phyloP scores from a whole-genome alignment of 1,140 invertebrate genomes.

The Phenacoccus solenopsis region DNA sequence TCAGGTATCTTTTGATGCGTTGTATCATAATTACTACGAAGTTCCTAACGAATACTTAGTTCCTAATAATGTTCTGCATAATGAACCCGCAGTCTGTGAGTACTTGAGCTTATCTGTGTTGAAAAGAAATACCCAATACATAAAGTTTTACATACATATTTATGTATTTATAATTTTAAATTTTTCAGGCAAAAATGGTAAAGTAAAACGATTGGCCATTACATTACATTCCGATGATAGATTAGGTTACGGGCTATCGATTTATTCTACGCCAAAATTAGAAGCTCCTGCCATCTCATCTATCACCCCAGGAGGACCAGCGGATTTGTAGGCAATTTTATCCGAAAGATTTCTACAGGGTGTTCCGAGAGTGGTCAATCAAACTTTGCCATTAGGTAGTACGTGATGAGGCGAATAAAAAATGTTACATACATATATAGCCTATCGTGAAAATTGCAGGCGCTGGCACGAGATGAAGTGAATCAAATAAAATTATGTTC shows the following conservation, averaged over 20 bases:
- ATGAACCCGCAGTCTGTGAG: background rate
- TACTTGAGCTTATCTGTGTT: no score
- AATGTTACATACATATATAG: no score
- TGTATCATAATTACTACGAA: slow-evolving; percentile 16
- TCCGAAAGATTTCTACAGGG: slow-evolving; percentile 6
- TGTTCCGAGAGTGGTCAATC: background rate
- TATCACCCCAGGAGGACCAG: slow-evolving; percentile 53
- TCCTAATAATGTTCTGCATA: background rate
- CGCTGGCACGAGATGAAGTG: no score
- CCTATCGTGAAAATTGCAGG: no score
- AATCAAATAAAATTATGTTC: no score
- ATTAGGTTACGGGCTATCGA: slow-evolving; percentile 9
- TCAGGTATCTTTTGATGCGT: background rate
- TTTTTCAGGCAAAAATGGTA: background rate
- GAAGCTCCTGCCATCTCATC: slow-evolving; percentile 40
- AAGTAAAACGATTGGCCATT: background rate
- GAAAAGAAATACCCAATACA: no score
- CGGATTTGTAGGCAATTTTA: slow-evolving; percentile 47
- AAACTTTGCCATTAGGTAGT: no score
- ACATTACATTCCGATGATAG: slow-evolving; percentile 13
- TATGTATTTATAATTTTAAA: background rate
- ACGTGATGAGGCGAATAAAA: no score
- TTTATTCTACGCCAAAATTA: background rate
- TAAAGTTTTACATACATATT: no score
- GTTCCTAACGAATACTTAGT: slow-evolving; percentile 8